Percentiles rank a stretch among this genome's conserved stretches.
phyloP scores from a whole-genome alignment of 2,797 vertebrate species.

The Pipistrellus pipistrellus region DNA sequence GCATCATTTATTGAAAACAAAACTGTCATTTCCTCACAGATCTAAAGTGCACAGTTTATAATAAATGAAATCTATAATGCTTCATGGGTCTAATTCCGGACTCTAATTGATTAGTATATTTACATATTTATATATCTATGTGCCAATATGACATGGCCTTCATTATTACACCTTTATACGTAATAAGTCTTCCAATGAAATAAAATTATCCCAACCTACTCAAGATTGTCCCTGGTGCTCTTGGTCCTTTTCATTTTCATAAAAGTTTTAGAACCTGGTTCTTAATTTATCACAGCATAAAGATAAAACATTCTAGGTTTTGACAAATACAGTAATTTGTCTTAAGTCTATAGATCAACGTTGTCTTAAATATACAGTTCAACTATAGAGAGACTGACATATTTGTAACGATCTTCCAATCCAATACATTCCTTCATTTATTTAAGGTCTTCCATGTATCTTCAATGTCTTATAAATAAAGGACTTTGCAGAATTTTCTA shows the following conservation, averaged over 20 bases:
- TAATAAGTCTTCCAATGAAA: not conserved
- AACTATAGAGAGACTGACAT: not conserved
- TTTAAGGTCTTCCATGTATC: not conserved
- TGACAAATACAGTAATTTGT: not conserved
- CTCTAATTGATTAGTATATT: not conserved
- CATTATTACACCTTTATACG: not conserved
- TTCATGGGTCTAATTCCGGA: not conserved
- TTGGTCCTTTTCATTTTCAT: not conserved
- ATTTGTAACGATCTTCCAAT: not conserved
- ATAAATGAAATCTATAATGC: not conserved
- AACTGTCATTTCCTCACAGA: not conserved
- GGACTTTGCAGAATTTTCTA: not conserved
- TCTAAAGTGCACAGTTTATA: not conserved
- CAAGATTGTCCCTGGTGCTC: not conserved
- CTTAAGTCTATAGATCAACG: not conserved
- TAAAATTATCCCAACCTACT: not conserved
- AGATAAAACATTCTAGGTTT: not conserved
- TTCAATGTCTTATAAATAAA: conserved; percentile 26
- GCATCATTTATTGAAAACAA: conserved; percentile 24
- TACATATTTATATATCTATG: not conserved
- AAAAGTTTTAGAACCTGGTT: conserved; percentile 29
- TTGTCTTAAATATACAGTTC: not conserved
- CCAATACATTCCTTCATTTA: not conserved
- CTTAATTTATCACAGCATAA: not conserved
- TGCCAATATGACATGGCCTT: not conserved